Percentiles rank a stretch among this genome's conserved stretches.
phyloP scores from a whole-genome alignment of 2,797 vertebrate species.

The Parotocinclus haroldoi region DNA sequence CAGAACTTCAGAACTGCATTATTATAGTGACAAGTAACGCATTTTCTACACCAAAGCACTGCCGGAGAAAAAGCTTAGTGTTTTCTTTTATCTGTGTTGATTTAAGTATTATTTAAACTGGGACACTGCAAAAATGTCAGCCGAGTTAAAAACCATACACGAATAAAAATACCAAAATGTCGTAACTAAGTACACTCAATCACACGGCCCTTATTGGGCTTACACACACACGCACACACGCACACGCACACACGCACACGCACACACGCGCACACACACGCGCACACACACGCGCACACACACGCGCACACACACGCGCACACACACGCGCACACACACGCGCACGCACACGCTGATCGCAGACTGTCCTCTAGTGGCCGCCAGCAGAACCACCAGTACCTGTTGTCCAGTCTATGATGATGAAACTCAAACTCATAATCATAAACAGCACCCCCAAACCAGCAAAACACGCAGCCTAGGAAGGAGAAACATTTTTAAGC shows the following conservation, averaged over 20 bases:
- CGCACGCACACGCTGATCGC: slow-evolving; percentile 1
- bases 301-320: slow-evolving; percentile 8
- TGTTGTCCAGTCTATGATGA: slow-evolving; percentile 87
- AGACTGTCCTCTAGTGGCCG: slow-evolving; percentile 77
- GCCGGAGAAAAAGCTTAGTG: too few species aligned
- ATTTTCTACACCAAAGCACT: too few species aligned
- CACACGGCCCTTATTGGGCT: too few species aligned
- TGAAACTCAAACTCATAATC: slow-evolving; percentile 97
- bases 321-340: slow-evolving; percentile 7
- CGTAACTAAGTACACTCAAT: too few species aligned
- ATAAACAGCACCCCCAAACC: slow-evolving; percentile 88
- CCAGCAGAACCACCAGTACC: slow-evolving; percentile 72
- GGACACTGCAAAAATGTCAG: too few species aligned
- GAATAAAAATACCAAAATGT: too few species aligned
- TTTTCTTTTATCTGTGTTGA: too few species aligned
- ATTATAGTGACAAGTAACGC: too few species aligned
- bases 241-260: slow-evolving; percentile 8
- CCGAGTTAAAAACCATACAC: too few species aligned
- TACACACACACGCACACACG: slow-evolving; percentile 4
- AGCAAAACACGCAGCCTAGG: slow-evolving; percentile 86
- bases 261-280: slow-evolving; percentile 4
- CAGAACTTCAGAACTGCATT: too few species aligned
- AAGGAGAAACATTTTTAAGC: neutral
- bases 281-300: slow-evolving; percentile 9
- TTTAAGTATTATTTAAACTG: too few species aligned